phyloP scores from a whole-genome alignment of 92 coral and sea anemone genomes.

The Porites rus region DNA sequence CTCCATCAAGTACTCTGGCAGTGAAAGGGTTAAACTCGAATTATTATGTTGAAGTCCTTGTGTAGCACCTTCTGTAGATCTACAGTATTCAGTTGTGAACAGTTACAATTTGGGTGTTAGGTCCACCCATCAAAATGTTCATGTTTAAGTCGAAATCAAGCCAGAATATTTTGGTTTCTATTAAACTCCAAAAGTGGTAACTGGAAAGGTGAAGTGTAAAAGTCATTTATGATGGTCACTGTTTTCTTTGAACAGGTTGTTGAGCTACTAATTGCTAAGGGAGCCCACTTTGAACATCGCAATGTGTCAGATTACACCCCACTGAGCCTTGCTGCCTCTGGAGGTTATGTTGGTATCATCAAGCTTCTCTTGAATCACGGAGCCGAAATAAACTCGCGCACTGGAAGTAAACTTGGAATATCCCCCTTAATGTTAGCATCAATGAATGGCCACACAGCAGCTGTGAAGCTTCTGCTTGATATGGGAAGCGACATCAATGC shows the following conservation, averaged over 20 bases:
- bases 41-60: too few species aligned
- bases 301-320: conserved; percentile 99
- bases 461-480: conserved; percentile 93
- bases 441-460: conserved; percentile 98
- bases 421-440: conserved; percentile 99
- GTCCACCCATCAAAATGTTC: too few species aligned
- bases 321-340: conserved; percentile 96
- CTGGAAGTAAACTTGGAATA: conserved; percentile 98
- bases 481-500: conserved; percentile 99
- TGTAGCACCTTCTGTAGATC: too few species aligned
- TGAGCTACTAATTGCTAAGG: conserved; percentile 92
- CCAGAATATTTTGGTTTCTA: too few species aligned
- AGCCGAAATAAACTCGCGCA: conserved; percentile 98
- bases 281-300: conserved; percentile 98
- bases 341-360: conserved; percentile 97
- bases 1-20: too few species aligned
- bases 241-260: conserved; percentile 74
- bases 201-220: too few species aligned
- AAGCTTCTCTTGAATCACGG: conserved; percentile 92
- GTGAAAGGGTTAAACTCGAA: too few species aligned
- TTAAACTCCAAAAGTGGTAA: too few species aligned
- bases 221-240: too few species aligned
- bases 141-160: too few species aligned
- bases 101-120: too few species aligned
- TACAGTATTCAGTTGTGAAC: too few species aligned